Evolutionary conservation across 2,888 invertebrate genomes (phyloP).

Genomic region (Amphimallon solstitiale): DNA sequence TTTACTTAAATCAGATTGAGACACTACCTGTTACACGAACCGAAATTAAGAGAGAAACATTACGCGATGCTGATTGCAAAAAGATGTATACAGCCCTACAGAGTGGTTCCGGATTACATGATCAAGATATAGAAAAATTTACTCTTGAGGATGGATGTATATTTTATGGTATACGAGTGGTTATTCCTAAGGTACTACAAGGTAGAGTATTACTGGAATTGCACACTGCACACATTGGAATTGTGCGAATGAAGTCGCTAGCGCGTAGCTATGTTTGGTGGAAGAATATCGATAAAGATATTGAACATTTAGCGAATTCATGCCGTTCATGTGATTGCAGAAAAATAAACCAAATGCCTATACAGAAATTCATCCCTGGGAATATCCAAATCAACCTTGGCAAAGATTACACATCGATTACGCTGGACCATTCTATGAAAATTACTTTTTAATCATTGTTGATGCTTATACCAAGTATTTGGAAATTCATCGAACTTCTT

Average conservation of each 20-base stretch:
- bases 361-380: conserved; percentile 13
- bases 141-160: too few species aligned
- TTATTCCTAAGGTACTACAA: too few species aligned
- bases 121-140: too few species aligned
- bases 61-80: too few species aligned
- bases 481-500: background rate
- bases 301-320: background rate
- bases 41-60: background rate
- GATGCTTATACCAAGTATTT: conserved; percentile 11
- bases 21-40: background rate
- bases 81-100: too few species aligned
- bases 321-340: background rate
- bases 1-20: background rate
- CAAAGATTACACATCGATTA: conserved; percentile 19
- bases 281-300: conserved; percentile 7
- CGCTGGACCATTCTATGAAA: conserved; percentile 16
- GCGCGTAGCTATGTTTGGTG: too few species aligned
- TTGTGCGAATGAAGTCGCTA: conserved; percentile 6
- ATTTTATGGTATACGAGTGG: too few species aligned
- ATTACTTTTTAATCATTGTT: conserved; percentile 8
- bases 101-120: too few species aligned
- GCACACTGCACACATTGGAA: background rate
- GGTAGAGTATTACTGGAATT: too few species aligned
- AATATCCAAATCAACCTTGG: background rate
- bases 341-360: too few species aligned